Evolutionary conservation across 2,113 vertebrate species (phyloP).

Genomic region (Sylvietta virens): DNA sequence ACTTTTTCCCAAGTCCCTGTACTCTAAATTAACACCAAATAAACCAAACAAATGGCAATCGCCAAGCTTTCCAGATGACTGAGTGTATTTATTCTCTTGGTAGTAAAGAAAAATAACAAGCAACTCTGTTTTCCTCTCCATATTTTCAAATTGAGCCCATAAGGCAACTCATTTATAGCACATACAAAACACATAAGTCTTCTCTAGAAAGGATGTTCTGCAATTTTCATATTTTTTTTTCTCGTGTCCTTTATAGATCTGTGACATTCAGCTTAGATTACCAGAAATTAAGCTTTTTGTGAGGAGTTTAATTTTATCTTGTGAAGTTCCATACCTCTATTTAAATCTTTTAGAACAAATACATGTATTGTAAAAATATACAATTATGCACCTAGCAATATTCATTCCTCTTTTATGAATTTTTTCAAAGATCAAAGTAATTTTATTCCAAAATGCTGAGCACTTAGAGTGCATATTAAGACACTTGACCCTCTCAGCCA

Average conservation of each 20-base stretch:
- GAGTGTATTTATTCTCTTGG: not conserved
- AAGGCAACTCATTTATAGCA: not conserved
- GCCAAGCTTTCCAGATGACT: not conserved
- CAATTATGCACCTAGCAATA: not conserved
- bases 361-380: not conserved
- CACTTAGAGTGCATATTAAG: not conserved
- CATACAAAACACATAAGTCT: accelerated
- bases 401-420: not conserved
- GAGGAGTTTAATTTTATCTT: not conserved
- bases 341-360: not conserved
- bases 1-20: not conserved
- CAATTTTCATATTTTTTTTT: not conserved
- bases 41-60: not conserved
- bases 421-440: not conserved
- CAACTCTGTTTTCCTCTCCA: not conserved
- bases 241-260: not conserved
- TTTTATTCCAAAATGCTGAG: not conserved
- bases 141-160: not conserved
- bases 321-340: not conserved
- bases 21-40: not conserved
- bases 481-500: not conserved
- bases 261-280: not conserved
- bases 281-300: not conserved
- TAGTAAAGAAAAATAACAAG: not conserved
- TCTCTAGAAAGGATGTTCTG: not conserved